Evolutionary conservation across 2,113 vertebrate species (phyloP).

Genomic region (Nyctibius bracteatus): DNA sequence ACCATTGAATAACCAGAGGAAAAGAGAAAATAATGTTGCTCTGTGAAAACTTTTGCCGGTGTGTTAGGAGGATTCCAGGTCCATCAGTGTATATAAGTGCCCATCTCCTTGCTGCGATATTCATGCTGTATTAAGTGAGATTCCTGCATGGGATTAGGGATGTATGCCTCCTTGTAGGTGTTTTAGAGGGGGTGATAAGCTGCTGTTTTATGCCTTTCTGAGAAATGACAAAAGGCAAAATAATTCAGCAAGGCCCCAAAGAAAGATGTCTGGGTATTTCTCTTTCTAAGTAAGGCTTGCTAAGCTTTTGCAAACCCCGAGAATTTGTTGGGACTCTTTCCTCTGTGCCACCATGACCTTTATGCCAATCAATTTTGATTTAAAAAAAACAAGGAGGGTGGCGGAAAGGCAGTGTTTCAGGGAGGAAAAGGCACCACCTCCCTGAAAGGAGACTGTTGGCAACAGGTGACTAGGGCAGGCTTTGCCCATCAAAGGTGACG

Average conservation of each 20-base stretch:
- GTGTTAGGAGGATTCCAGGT: background rate
- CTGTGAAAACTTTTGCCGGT: background rate
- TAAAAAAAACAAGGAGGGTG: background rate
- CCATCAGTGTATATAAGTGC: background rate
- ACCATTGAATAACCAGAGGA: slow-evolving; percentile 3
- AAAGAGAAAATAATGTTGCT: background rate
- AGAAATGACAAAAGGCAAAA: background rate
- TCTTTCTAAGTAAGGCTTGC: background rate
- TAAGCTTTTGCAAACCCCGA: background rate
- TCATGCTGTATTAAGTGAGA: background rate
- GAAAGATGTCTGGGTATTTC: background rate
- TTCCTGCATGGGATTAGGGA: background rate
- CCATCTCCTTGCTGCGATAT: background rate
- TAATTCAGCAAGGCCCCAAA: background rate
- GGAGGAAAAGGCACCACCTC: background rate
- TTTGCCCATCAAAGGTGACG: background rate
- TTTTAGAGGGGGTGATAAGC: background rate
- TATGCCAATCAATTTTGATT: background rate
- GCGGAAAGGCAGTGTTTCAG: background rate
- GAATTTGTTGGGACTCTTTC: background rate
- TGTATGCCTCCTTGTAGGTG: background rate
- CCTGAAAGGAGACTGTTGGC: background rate
- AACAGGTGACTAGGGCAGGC: background rate
- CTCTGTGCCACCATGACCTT: background rate
- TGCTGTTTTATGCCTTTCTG: background rate